phyloP scores from a whole-genome alignment of 30 jellyfish, hydroid and myxozoan species.

The Aurelia sp. region DNA sequence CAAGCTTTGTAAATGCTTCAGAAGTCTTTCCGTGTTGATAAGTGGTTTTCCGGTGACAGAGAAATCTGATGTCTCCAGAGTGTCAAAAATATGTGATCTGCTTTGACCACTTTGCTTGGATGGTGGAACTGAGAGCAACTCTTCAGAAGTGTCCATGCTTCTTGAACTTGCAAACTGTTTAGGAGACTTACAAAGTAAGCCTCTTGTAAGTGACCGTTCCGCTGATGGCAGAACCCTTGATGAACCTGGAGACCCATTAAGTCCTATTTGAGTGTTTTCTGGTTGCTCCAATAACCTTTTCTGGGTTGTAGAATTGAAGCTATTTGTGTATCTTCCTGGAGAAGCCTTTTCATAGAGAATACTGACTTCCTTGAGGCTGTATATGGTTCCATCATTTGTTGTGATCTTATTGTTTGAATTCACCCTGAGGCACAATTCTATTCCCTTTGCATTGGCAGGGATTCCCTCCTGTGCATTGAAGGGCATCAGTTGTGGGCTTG shows the following conservation, averaged over 20 bases:
- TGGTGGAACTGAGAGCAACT: neutral
- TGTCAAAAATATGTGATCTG: neutral
- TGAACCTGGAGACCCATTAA: neutral
- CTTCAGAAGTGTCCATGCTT: neutral
- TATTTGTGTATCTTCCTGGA: neutral
- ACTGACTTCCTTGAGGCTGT: conserved; percentile 44
- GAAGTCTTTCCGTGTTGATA: neutral
- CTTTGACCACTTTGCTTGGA: neutral
- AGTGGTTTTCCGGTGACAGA: neutral
- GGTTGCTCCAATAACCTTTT: neutral
- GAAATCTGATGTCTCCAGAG: neutral
- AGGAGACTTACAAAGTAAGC: neutral
- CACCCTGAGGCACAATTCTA: conserved; percentile 23
- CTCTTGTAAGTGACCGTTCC: too few relatives aligned
- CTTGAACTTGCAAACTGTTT: neutral
- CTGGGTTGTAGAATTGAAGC: neutral
- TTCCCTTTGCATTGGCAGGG: conserved; percentile 25
- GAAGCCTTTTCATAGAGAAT: conserved; percentile 34
- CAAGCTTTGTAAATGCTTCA: neutral
- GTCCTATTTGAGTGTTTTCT: neutral
- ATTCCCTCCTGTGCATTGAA: conserved; percentile 2
- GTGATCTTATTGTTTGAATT: conserved; percentile 1
- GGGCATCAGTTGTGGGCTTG: conserved; percentile 24
- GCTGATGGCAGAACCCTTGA: too few relatives aligned
- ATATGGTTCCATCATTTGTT: conserved; percentile 8